These are phyloP conservation scores for Acleris holmiana DNA, from an alignment of 2,888 invertebrate genomes.

Conservation along the genomic window DNA sequence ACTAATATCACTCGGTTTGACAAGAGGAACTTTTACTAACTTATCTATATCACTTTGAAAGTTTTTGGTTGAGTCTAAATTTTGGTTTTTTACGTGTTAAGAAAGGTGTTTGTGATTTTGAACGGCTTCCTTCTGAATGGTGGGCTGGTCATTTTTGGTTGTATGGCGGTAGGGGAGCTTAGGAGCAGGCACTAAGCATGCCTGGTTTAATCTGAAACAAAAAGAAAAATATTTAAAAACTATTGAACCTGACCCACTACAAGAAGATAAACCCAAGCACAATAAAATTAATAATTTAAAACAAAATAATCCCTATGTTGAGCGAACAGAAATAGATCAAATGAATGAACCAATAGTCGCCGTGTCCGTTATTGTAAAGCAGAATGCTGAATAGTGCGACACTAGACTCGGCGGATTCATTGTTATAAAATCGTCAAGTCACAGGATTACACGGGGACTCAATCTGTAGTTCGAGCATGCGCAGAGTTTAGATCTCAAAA, in stretches of 20 bases:
- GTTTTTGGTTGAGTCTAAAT: constrained; percentile 49
- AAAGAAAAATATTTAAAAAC: constrained; percentile 30
- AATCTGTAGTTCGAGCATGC: no score
- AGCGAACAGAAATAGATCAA: neutral
- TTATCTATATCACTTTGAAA: constrained; percentile 55
- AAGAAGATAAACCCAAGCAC: neutral
- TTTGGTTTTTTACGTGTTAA: constrained; percentile 66
- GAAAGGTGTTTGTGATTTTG: constrained; percentile 68
- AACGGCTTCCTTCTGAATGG: constrained; percentile 68
- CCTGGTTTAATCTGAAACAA: constrained; percentile 68
- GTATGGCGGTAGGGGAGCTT: constrained; percentile 49
- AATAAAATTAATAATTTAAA: neutral
- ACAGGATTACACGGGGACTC: neutral
- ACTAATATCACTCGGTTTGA: constrained; percentile 72
- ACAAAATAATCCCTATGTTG: neutral
- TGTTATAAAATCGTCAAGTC: constrained; percentile 15
- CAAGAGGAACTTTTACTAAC: constrained; percentile 50
- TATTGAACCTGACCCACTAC: neutral
- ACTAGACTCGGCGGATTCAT: constrained; percentile 14
- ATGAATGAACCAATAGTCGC: constrained; percentile 1
- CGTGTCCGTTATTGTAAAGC: constrained; percentile 2
- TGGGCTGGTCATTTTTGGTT: constrained; percentile 66
- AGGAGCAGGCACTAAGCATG: constrained; percentile 51
- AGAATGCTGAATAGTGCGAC: constrained; percentile 19
- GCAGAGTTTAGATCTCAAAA: no score